Conservation (phyloP, 64 coral and sea anemone genomes). For the Pocillopora verrucosa region DNA sequence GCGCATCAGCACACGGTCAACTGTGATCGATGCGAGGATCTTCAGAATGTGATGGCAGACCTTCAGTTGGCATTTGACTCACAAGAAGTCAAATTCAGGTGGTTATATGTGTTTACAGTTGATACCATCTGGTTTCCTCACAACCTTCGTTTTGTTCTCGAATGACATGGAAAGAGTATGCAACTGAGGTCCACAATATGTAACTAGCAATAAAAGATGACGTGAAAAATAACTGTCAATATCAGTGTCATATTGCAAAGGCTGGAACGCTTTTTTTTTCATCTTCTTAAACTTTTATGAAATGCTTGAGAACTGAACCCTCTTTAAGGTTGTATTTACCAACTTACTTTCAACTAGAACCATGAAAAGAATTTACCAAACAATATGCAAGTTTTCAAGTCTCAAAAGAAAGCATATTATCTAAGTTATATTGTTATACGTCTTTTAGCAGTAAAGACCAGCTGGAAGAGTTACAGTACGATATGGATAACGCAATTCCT, state of each 20-base stretch:
- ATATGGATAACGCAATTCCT: not conserved
- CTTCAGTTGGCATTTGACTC: conserved; percentile 17
- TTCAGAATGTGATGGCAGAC: conserved; percentile 4
- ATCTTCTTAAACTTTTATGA: conserved; percentile 15
- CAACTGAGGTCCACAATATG: not conserved
- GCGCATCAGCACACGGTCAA: conserved; percentile 8
- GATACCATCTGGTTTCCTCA: conserved; percentile 11
- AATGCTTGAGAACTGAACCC: not conserved
- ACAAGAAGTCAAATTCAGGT: conserved; percentile 12
- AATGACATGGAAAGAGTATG: not conserved
- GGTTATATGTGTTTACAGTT: not conserved
- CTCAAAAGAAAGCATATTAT: conserved; percentile 18
- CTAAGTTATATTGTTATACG: not conserved
- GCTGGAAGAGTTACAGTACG: conserved; percentile 36
- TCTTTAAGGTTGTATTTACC: no score
- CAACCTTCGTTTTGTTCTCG: conserved; percentile 1
- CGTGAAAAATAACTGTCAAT: no score
- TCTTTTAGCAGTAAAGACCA: not conserved
- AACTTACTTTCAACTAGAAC: not conserved
- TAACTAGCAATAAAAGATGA: not conserved
- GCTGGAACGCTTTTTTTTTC: not conserved
- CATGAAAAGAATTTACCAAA: not conserved
- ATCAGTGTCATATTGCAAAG: not conserved
- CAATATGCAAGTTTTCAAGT: not conserved
- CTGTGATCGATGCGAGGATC: conserved; percentile 33